phyloP scores from a whole-genome alignment of 1,140 invertebrate genomes.

The Lasioglossum albipes region DNA sequence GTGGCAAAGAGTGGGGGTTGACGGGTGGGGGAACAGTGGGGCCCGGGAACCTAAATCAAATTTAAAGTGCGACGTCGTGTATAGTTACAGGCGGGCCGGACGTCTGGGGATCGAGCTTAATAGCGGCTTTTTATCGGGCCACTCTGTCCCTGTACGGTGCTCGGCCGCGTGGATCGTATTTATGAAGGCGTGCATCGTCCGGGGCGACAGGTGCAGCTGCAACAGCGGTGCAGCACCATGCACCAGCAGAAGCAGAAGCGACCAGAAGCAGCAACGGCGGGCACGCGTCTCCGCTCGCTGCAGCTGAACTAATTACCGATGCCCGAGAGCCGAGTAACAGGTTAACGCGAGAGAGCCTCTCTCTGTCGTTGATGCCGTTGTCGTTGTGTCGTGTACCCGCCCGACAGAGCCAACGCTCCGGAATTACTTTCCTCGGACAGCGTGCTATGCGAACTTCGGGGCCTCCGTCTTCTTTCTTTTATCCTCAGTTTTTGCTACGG shows the following conservation, averaged over 20 bases:
- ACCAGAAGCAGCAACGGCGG: background rate
- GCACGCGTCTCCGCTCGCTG: constrained; percentile 44
- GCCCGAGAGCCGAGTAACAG: constrained; percentile 13
- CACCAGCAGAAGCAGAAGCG: too few relatives aligned
- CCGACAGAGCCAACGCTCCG: too few relatives aligned
- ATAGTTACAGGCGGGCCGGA: constrained; percentile 47
- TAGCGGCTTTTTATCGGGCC: constrained; percentile 49
- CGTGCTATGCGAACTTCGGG: too few relatives aligned
- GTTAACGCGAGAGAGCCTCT: constrained; percentile 9
- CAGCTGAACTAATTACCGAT: constrained; percentile 54
- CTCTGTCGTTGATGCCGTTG: too few relatives aligned
- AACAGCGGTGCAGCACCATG: background rate
- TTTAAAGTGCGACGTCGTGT: constrained; percentile 34
- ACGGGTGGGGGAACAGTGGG: too few relatives aligned
- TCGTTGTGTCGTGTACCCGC: too few relatives aligned
- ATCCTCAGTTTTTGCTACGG: too few relatives aligned
- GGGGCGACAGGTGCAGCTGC: constrained; percentile 35
- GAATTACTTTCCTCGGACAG: too few relatives aligned
- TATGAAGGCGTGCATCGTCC: constrained; percentile 40
- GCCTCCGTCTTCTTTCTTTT: too few relatives aligned
- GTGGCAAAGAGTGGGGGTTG: too few relatives aligned
- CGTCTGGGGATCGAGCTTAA: constrained; percentile 63
- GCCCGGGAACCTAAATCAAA: constrained; percentile 32
- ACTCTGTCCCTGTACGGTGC: constrained; percentile 36
- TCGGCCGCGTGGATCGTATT: constrained; percentile 36